Percentiles rank a stretch among this genome's conserved stretches.
These are phyloP conservation scores for Oostethus manadensis DNA, from an alignment of 2,113 vertebrate genomes.

Conservation along the genomic window DNA sequence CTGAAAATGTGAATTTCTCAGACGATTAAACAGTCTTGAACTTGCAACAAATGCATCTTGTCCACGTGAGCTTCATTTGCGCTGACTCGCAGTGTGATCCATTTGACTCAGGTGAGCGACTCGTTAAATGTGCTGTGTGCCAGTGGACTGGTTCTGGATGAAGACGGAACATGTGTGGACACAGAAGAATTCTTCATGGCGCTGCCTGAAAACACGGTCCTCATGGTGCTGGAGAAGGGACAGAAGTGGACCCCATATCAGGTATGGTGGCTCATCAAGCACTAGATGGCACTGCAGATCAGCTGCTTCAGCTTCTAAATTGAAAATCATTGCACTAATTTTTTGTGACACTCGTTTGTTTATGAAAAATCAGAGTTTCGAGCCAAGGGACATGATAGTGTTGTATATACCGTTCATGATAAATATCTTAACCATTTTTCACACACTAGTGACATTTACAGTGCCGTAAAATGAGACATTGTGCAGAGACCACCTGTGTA, in stretches of 20 bases:
- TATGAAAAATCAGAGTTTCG: neutral
- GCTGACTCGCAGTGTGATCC: neutral
- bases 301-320: neutral
- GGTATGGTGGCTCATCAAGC: slow-evolving; percentile 47
- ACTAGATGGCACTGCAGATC: slow-evolving; percentile 35
- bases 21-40: neutral
- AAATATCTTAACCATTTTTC: neutral
- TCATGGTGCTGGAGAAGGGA: slow-evolving; percentile 82
- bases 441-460: neutral
- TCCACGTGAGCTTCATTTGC: neutral
- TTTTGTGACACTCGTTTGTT: neutral
- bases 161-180: slow-evolving; percentile 87
- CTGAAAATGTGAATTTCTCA: too few relatives aligned
- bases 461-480: too few relatives aligned
- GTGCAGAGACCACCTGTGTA: too few relatives aligned
- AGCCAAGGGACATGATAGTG: neutral
- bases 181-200: slow-evolving; percentile 86
- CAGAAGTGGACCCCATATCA: slow-evolving; percentile 76
- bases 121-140: slow-evolving; percentile 55
- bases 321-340: neutral
- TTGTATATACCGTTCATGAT: neutral
- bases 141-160: slow-evolving; percentile 80
- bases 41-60: neutral
- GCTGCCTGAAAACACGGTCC: slow-evolving; percentile 72
- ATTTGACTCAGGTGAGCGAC: slow-evolving; percentile 66